Evolutionary conservation across 2,113 vertebrate genomes (phyloP), one percentile per base, ranked within the genome.

Genomic region (Odontesthes bonariensis): DNA sequence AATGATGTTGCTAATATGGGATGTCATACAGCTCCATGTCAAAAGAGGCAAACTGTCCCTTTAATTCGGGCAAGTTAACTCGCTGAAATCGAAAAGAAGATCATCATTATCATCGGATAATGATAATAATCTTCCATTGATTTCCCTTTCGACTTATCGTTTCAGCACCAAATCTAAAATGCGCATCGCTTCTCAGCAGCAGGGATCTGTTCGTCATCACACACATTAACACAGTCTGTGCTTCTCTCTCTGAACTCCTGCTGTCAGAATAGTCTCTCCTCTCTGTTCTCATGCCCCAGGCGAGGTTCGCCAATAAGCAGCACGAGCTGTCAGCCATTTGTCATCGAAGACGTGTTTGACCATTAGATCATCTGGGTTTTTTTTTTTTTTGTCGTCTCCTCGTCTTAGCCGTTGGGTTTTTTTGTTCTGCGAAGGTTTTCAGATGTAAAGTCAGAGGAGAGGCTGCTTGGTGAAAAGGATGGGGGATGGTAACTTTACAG

Each of bases 241-340:
- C 14, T 53, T 74, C 40, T 69, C 55, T 13, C 56, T 71, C 60
- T 73, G 74, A 77, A 73, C 73, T 47, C 77, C 35, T 44, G 73
- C 82, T 88, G 81, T 75, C 73, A 59, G 47, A 27, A 75, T 81
- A 32, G 65, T 83, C 52, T 55, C 68, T 73, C 31, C 10, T 0
- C 63, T 42, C 54, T 72, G 78, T 69, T 85, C 69, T 79, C 80
- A 54, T 35, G 83, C 88, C 80, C 13, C 56, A 63, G 83, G 88
- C 83, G 73, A 88, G 81, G 86, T 84, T 84, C 87, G 71, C 27
- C 8, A 46, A 59, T 59, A 58, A 79, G 72, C 80, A 72, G 62
- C 68, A 58, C 65, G 38, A 33, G 57, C 60, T 70, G 68, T 82
- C 73, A 77, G 51, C 80, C 63, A 70, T 81, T 80, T 77, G 53